Base-by-base conservation (phyloP, 2,888 invertebrate species). In the Heliconius cydno region DNA sequence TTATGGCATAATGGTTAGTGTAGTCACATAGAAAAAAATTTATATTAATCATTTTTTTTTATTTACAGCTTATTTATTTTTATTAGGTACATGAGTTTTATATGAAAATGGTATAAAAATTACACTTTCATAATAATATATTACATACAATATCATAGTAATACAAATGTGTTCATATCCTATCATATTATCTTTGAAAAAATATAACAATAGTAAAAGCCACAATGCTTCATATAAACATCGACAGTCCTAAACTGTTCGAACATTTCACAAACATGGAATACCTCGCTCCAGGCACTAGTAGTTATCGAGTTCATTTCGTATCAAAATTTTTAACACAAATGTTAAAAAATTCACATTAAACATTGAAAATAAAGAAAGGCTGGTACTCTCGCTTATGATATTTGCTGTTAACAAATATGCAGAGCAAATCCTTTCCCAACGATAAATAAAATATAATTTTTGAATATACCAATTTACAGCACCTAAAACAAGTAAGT, bases 91-190 rank as follows among this genome's bases (percentile, higher is more conserved):
- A 94, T 89, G 92, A 94, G 92, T 93, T 94, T 93, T 88, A 93
- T 95, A 94, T 92, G 94, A 94, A 95, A 94, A 93, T 92, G 90
- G 95, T 95, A 95, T 94, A 94, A 95, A 95, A 94, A 94, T 94
- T 94, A 94, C 94, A 94, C 91, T 93, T 94, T 90, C 92, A 94
- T 93, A 92, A 90, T 92, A 88, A 90, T 92, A 88, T 85, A 87
- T 88, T 89, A 93, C 90, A 92, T 91, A 92, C 88, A 91, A 85
- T 89, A 90, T 90, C 87, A 88, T 89, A 92, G 89, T 93, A 92
- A 93, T 94, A 94, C 93, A 94, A 94, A 93, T 92, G 92, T 91
- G 89, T 92, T 85, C 87, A 85, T 93, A 94, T 91, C 88, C 92
- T 93, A 93, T 91, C 88, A 92, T 93, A 93, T 89, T 83, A 93